Percentiles rank a stretch among this genome's conserved stretches.
Conservation (phyloP, 2,113 vertebrate species). For the Chlamydotis undulata region DNA sequence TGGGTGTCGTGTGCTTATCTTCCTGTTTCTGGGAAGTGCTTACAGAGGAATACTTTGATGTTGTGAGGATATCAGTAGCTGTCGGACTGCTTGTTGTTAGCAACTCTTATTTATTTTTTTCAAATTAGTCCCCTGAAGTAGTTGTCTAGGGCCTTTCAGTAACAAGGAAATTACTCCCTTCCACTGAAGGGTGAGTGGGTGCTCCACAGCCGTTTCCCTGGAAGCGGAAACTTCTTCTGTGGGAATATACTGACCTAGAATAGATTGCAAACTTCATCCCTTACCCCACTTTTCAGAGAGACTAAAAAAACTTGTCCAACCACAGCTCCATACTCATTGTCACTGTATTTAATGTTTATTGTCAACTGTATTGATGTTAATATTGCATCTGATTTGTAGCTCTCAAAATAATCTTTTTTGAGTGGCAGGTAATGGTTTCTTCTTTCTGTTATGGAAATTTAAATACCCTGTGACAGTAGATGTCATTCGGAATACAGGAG, state of each 20-base stretch:
- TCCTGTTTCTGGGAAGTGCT: slow-evolving; percentile 33
- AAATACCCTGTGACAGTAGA: not conserved
- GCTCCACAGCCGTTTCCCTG: not conserved
- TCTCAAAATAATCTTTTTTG: not conserved
- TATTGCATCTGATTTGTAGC: not conserved
- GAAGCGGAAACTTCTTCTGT: not conserved
- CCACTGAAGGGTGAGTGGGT: not conserved
- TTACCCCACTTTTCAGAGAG: not conserved
- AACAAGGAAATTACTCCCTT: not conserved
- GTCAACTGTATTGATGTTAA: not conserved
- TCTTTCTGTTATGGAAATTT: not conserved
- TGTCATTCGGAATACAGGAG: not conserved
- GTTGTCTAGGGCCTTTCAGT: not conserved
- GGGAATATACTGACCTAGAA: not conserved
- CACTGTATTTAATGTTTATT: not conserved
- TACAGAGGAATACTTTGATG: slow-evolving; percentile 17
- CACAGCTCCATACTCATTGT: not conserved
- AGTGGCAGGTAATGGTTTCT: not conserved
- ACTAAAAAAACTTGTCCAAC: not conserved
- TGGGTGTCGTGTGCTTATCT: not conserved
- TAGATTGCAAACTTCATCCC: not conserved
- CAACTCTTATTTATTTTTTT: not conserved
- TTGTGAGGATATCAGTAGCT: not conserved
- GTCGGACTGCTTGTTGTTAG: slow-evolving; percentile 1
- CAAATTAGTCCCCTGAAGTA: not conserved